phyloP scores from a whole-genome alignment of 2,888 invertebrate species.

The Ferrisia virgata region DNA sequence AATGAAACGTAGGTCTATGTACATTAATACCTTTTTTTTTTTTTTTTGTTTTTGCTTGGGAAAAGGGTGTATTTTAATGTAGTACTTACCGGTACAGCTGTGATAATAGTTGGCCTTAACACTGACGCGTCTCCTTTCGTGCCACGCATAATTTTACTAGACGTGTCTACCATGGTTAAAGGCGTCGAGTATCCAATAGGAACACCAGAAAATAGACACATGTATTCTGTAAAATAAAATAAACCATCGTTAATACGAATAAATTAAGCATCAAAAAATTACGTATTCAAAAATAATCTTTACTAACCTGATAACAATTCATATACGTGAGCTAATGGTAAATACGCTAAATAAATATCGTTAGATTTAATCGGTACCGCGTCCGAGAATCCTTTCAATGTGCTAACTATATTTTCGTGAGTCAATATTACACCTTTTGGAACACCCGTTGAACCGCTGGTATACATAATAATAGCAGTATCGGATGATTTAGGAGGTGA shows the following conservation, averaged over 20 bases:
- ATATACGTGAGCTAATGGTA: constrained; percentile 95
- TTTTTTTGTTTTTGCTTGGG: no score
- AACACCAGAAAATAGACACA: constrained; percentile 63
- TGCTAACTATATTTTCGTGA: constrained; percentile 76
- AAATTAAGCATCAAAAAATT: background rate
- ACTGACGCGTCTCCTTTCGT: constrained; percentile 91
- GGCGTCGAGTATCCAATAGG: constrained; percentile 96
- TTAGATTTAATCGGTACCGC: constrained; percentile 61
- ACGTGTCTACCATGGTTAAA: constrained; percentile 84
- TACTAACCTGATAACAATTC: constrained; percentile 77
- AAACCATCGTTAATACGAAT: background rate
- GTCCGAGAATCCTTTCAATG: constrained; percentile 77
- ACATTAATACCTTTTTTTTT: background rate
- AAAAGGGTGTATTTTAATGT: background rate
- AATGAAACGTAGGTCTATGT: constrained; percentile 1
- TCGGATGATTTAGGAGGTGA: constrained; percentile 69
- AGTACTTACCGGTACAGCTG: constrained; percentile 87
- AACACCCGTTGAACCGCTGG: constrained; percentile 93
- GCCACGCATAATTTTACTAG: constrained; percentile 93
- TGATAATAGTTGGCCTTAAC: constrained; percentile 88
- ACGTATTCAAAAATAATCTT: background rate
- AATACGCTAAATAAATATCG: constrained; percentile 89
- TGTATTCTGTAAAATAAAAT: constrained; percentile 50
- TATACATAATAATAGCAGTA: constrained; percentile 97
- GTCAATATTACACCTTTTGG: constrained; percentile 86